Evolutionary conservation across 2,113 vertebrate species (phyloP), one percentile per base, ranked within the genome.

Genomic region (Gorsachius goisagi): DNA sequence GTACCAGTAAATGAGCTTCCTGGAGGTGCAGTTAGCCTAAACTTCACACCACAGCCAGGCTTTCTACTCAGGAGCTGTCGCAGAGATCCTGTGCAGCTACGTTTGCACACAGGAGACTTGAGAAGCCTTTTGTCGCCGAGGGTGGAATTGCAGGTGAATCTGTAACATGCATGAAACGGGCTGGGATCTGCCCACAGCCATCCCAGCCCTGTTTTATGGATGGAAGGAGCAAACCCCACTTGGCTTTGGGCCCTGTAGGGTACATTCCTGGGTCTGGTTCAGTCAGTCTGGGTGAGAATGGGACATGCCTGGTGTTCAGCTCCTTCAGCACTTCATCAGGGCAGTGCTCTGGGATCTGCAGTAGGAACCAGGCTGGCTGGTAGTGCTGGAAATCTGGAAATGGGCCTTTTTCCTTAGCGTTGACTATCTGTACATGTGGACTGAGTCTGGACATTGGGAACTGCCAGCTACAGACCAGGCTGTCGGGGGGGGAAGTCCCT

Each of bases 191-290:
- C 71, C 81, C 1, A 3, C 58, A 72, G 81, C 64, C 71, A 21
- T 49, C 63, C 45, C 80, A 33, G 52, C n/a, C 63, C 71, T 56
- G 47, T 32, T 62, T 62, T 35, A 8, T 0, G 1, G 64, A 39
- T 45, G 28, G 85, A 67, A 73, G 71, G 64, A 86, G 35, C 1
- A 1, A 82, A 35, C 47, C 22, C 47, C 0, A 0, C 76, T 52
- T 52, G 76, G 37, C 82, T 95, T 92, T 89, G 86, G 41, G 41
- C 14, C 86, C 77, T 35, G 41, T 16, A 47, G 79, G 79, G 62
- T 2, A 2, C 1, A 0, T 64, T 75, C 1, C 0, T 58, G 71
- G 20, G 55, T 50, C 76, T 0, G 9, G 81, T 82, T 92, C 26
- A 20, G 35, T 82, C 64, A 47, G 76, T 89, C 33, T 62, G 76